Conservation (phyloP, 1,140 invertebrate species). For the Metopolophium dirhodum region DNA sequence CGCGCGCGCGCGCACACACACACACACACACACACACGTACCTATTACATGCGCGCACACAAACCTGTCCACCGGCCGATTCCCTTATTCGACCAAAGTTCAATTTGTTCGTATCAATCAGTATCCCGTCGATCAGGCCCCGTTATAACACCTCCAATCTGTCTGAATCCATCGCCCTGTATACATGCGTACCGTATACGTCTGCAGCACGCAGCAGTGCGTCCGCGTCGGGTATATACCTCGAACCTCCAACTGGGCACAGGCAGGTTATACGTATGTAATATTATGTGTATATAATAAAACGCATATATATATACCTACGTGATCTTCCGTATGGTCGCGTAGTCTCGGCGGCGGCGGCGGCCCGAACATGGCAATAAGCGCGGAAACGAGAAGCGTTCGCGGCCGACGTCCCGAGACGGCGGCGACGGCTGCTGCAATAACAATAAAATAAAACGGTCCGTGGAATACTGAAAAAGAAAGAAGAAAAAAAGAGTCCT, state of each 20-base stretch:
- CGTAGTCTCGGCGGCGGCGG: not conserved
- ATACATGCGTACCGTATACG: not conserved
- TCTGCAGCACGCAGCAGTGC: too few species aligned
- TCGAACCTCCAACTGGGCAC: not conserved
- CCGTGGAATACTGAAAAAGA: slow-evolving; percentile 12
- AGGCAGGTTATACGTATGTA: not conserved
- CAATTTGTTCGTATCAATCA: slow-evolving; percentile 56
- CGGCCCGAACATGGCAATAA: not conserved
- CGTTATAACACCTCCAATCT: slow-evolving; percentile 52
- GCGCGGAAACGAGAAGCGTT: not conserved
- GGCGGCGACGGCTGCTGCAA: not conserved
- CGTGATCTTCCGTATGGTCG: slow-evolving; percentile 15
- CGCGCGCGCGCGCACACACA: not conserved
- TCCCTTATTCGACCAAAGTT: slow-evolving; percentile 41
- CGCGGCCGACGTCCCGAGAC: slow-evolving; percentile 19
- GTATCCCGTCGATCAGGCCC: slow-evolving; percentile 45
- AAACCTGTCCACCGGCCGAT: slow-evolving; percentile 24
- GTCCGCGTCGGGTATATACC: not conserved
- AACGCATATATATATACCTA: not conserved
- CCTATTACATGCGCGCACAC: too few species aligned
- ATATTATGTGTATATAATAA: not conserved
- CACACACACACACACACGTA: not conserved
- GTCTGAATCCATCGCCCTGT: slow-evolving; percentile 34
- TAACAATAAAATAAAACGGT: slow-evolving; percentile 53
- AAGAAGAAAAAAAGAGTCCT: not conserved